Evolutionary conservation across 64 coral and sea anemone genomes (phyloP).

Genomic region (Astreopora myriophthalma): DNA sequence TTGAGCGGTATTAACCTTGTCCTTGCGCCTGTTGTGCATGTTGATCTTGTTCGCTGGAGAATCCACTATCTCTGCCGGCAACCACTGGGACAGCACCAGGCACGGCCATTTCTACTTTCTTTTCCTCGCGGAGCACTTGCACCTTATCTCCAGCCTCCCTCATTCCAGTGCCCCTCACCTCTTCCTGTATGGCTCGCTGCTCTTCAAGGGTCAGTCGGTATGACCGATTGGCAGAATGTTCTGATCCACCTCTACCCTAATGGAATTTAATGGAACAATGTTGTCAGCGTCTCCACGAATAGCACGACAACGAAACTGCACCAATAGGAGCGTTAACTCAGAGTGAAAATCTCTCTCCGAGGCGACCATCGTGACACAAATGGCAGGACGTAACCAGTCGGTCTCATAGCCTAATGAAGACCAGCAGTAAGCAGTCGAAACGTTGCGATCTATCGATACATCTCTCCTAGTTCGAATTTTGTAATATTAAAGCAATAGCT

Average conservation of each 20-base stretch:
- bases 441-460: too few relatives aligned
- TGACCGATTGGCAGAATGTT: constrained; percentile 24
- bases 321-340: too few relatives aligned
- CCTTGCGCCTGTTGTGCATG: constrained; percentile 56
- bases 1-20: background rate
- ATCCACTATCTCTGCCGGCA: constrained; percentile 77
- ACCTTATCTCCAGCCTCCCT: constrained; percentile 49
- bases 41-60: constrained; percentile 88
- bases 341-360: too few relatives aligned
- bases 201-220: constrained; percentile 78
- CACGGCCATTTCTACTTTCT: background rate
- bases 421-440: too few relatives aligned
- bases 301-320: too few relatives aligned
- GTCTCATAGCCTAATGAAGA: too few relatives aligned
- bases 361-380: too few relatives aligned
- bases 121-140: constrained; percentile 58
- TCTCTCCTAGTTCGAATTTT: too few relatives aligned
- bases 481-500: too few relatives aligned
- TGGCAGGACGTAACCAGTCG: too few relatives aligned
- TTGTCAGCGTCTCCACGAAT: background rate
- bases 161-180: constrained; percentile 68
- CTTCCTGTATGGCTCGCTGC: constrained; percentile 80
- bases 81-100: constrained; percentile 31
- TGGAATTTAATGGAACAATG: background rate
- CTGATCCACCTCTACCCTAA: constrained; percentile 17